A percentile compares a stretch with the other conserved stretches of the same genome.
Evolutionary conservation across 2,113 vertebrate genomes (phyloP).

Genomic region (Anhinga anhinga): DNA sequence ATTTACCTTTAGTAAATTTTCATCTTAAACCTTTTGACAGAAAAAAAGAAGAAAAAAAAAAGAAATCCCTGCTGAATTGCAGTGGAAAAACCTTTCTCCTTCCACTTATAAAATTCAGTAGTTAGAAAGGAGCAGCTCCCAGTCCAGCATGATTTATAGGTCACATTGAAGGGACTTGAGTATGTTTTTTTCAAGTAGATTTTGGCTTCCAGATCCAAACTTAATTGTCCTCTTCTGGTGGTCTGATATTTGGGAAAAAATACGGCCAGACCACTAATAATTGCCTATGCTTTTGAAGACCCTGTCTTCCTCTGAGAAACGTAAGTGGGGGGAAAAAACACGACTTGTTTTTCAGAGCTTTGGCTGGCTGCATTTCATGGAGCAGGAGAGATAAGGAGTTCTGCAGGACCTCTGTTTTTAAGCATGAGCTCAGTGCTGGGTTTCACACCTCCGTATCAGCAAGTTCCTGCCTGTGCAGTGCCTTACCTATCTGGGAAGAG

Average conservation of each 20-base stretch:
- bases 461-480: neutral
- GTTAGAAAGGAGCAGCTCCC: neutral
- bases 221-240: neutral
- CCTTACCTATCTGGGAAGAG: neutral
- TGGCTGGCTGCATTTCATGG: neutral
- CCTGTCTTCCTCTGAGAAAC: neutral
- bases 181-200: neutral
- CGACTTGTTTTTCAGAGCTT: neutral
- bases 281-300: neutral
- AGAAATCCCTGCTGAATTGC: neutral
- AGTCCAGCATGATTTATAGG: neutral
- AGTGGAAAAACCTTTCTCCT: neutral
- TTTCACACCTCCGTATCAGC: neutral
- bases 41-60: neutral
- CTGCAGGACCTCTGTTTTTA: neutral
- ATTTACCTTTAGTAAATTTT: neutral
- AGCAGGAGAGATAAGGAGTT: neutral
- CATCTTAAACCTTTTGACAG: neutral
- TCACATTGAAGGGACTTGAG: neutral
- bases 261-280: neutral
- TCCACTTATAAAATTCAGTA: neutral
- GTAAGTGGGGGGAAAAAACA: accelerated
- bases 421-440: neutral
- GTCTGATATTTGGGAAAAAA: neutral
- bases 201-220: neutral